Evolutionary conservation across 2,888 invertebrate genomes (phyloP).

Genomic region (Chloromyia formosa): DNA sequence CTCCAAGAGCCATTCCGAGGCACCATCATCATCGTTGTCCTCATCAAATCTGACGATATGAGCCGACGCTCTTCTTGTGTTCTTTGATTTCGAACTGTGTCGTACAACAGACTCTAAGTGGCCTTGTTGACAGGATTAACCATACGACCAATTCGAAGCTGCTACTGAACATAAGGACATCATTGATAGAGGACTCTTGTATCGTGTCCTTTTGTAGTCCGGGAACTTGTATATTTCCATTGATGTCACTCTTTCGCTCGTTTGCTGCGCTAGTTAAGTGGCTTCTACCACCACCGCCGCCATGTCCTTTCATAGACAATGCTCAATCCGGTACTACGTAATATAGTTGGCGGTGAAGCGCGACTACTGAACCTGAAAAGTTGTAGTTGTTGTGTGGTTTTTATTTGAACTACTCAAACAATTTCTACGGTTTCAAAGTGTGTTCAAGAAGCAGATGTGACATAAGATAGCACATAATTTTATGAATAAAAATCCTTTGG

Average conservation of each 20-base stretch:
- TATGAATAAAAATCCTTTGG: no score
- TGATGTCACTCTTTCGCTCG: conserved; percentile 32
- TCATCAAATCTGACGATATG: conserved; percentile 14
- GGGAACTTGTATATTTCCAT: conserved; percentile 19
- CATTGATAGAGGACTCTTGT: conserved; percentile 35
- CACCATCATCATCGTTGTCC: neutral
- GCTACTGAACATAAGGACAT: conserved; percentile 34
- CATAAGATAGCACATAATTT: no score
- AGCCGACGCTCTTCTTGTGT: neutral
- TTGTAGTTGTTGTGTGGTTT: no score
- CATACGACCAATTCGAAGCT: neutral
- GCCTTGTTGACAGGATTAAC: conserved; percentile 41
- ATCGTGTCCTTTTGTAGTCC: conserved; percentile 24
- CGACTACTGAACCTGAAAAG: no score
- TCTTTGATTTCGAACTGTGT: conserved; percentile 26
- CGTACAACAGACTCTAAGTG: conserved; percentile 1
- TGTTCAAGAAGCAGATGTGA: no score
- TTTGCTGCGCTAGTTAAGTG: conserved; percentile 25
- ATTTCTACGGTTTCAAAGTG: no score
- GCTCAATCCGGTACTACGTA: no score
- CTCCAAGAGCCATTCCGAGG: neutral
- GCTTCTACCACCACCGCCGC: neutral
- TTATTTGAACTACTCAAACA: no score
- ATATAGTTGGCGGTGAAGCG: no score
- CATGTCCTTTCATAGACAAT: no score